Evolutionary conservation across 1,140 invertebrate genomes (phyloP).

Genomic region (Aradophagus sp.): DNA sequence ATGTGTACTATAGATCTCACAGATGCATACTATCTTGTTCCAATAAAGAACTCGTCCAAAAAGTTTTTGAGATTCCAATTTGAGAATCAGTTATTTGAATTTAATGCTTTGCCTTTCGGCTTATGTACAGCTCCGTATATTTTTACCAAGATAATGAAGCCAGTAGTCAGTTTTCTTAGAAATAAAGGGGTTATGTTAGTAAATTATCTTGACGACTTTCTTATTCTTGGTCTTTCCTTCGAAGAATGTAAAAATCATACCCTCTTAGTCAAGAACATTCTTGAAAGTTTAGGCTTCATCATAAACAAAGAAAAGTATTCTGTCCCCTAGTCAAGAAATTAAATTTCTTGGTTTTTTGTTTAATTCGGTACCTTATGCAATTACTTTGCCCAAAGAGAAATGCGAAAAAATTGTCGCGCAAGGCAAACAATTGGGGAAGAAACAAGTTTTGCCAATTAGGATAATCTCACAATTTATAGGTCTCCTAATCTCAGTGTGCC

Average conservation of each 20-base stretch:
- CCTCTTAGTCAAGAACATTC: background rate
- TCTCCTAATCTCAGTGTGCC: conserved; percentile 37
- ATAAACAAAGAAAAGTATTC: conserved; percentile 15
- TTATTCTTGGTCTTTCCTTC: conserved; percentile 6
- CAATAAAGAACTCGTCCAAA: conserved; percentile 34
- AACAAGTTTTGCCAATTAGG: conserved; percentile 36
- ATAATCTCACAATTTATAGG: conserved; percentile 48
- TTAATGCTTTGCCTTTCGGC: conserved; percentile 28
- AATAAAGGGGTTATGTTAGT: conserved; percentile 7
- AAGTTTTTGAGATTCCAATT: conserved; percentile 52
- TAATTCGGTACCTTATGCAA: conserved; percentile 17
- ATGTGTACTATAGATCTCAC: conserved; percentile 40
- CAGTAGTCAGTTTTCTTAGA: conserved; percentile 13
- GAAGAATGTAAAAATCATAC: conserved; percentile 10
- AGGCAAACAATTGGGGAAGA: conserved; percentile 1
- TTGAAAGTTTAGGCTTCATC: conserved; percentile 22
- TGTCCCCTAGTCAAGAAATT: background rate
- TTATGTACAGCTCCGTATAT: conserved; percentile 17
- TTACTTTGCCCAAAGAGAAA: conserved; percentile 33
- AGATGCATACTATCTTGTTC: conserved; percentile 49
- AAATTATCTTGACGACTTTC: conserved; percentile 29
- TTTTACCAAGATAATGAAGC: conserved; percentile 18
- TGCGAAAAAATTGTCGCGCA: conserved; percentile 7
- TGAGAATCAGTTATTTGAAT: conserved; percentile 26
- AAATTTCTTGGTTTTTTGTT: conserved; percentile 37